These are phyloP conservation scores for Manacus vitellinus DNA, from an alignment of 2,113 vertebrate species.

Conservation along the genomic window DNA sequence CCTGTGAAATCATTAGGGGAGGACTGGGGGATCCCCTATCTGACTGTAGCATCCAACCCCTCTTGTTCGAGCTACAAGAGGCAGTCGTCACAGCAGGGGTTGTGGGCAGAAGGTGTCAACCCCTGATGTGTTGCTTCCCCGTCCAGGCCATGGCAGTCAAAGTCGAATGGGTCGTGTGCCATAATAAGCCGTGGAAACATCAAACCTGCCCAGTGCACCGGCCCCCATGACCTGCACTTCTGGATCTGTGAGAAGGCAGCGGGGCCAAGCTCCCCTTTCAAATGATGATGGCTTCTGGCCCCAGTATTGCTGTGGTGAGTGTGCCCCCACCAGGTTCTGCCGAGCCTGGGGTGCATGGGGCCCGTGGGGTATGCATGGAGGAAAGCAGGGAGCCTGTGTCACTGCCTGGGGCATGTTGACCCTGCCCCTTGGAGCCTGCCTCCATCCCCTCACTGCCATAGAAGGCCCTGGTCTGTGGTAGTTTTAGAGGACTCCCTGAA, in stretches of 20 bases:
- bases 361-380: neutral
- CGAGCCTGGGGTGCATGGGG: fast-evolving
- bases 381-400: neutral
- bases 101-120: neutral
- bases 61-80: fast-evolving
- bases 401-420: fast-evolving
- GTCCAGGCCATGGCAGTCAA: slow-evolving; percentile 17
- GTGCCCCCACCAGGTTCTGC: neutral
- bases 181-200: slow-evolving; percentile 49
- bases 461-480: neutral
- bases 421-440: neutral
- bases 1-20: neutral
- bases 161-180: slow-evolving; percentile 29
- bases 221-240: neutral
- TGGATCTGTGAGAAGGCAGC: slow-evolving; percentile 56
- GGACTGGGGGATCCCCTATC: neutral
- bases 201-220: neutral
- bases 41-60: neutral
- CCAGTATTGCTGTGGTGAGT: neutral
- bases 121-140: neutral
- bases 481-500: neutral
- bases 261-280: neutral
- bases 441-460: neutral
- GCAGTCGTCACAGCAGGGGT: fast-evolving
- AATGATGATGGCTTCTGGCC: fast-evolving